Evolutionary conservation across 1,140 invertebrate species (phyloP).

Genomic region (Anthonomus grandis): DNA sequence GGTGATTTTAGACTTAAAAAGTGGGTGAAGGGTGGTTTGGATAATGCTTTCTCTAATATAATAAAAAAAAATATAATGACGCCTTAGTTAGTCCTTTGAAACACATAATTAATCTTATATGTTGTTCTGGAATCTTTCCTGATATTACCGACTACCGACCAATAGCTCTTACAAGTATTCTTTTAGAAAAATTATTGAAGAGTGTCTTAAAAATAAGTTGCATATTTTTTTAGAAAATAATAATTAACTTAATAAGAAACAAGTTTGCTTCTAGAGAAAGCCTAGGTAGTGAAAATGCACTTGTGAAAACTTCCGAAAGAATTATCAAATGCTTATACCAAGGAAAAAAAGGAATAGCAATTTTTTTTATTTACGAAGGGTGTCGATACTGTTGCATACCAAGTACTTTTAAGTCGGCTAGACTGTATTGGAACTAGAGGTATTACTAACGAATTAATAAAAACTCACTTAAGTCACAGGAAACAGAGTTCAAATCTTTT

Average conservation of each 20-base stretch:
- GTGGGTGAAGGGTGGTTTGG: conserved; percentile 1
- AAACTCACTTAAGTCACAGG: conserved; percentile 1
- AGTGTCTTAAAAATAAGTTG: conserved; percentile 13
- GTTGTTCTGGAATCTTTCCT: conserved; percentile 3
- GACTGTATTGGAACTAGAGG: conserved; percentile 27
- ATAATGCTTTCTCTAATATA: not conserved
- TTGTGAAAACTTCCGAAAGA: conserved; percentile 7
- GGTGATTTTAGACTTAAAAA: conserved; percentile 2
- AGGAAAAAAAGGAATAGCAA: conserved; percentile 17
- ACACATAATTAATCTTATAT: conserved; percentile 5
- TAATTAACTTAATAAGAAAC: not conserved
- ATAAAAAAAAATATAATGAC: conserved; percentile 8
- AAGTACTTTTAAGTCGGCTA: conserved; percentile 26
- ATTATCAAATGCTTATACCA: conserved; percentile 24
- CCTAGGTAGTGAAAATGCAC: conserved; percentile 5
- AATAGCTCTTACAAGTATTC: conserved; percentile 12
- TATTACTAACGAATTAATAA: conserved; percentile 5
- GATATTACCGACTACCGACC: conserved; percentile 7
- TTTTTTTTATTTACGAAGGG: conserved; percentile 35
- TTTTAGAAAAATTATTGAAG: conserved; percentile 10
- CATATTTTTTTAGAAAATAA: conserved; percentile 7
- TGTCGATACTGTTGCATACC: conserved; percentile 34
- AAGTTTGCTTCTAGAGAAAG: conserved; percentile 12
- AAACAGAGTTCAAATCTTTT: not conserved
- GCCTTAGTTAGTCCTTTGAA: not conserved